Conservation (phyloP, 2,113 vertebrate genomes). For the Henicopernis longicauda region DNA sequence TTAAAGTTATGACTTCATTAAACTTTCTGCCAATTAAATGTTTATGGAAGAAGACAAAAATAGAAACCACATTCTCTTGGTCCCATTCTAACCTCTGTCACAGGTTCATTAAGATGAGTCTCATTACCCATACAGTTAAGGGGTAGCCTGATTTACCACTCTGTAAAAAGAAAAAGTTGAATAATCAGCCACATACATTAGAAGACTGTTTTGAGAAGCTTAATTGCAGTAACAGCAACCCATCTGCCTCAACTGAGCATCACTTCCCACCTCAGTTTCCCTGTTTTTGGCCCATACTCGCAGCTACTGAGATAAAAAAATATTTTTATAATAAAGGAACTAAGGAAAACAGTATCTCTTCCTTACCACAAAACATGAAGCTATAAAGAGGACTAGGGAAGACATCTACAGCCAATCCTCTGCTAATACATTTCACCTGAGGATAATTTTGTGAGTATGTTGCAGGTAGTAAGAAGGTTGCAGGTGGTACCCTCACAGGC, state of each 20-base stretch:
- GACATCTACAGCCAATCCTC: not conserved
- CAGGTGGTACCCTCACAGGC: no score
- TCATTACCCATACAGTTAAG: not conserved
- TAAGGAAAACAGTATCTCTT: not conserved
- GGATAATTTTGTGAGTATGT: no score
- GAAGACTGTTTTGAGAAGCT: not conserved
- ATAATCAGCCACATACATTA: not conserved
- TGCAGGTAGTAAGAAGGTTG: no score
- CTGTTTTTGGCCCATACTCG: not conserved
- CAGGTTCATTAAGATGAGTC: not conserved
- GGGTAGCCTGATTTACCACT: not conserved
- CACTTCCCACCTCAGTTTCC: not conserved
- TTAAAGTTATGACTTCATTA: not conserved
- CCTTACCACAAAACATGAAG: not conserved
- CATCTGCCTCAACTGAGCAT: not conserved
- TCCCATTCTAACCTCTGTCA: not conserved
- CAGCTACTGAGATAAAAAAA: not conserved
- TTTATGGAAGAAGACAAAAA: not conserved
- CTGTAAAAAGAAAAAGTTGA: not conserved
- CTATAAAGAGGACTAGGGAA: not conserved
- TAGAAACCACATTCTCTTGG: not conserved
- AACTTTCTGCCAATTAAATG: not conserved
- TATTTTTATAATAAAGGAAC: not conserved
- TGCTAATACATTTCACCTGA: not conserved
- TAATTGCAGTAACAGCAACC: not conserved